phyloP scores from a whole-genome alignment of 2,113 vertebrate species.

The Furnarius figulus region DNA sequence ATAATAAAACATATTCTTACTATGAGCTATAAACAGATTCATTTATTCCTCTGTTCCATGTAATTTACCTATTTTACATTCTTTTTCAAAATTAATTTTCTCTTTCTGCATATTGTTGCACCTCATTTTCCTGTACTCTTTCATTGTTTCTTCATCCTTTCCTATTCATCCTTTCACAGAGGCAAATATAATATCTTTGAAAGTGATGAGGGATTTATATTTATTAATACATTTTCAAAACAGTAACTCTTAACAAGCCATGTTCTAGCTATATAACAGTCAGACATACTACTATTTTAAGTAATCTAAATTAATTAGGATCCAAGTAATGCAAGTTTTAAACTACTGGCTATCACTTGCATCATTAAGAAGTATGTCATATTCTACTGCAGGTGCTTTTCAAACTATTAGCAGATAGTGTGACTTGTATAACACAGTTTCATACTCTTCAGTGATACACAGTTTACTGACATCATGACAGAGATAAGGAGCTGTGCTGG shows the following conservation, averaged over 20 bases:
- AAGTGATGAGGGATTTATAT: background rate
- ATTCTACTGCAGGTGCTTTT: background rate
- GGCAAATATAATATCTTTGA: background rate
- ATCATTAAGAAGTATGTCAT: background rate
- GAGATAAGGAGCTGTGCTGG: background rate
- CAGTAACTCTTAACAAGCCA: background rate
- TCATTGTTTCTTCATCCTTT: background rate
- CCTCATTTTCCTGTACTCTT: background rate
- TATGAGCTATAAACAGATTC: background rate
- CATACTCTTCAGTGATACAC: background rate
- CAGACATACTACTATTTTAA: background rate
- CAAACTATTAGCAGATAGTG: background rate
- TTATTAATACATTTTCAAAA: background rate
- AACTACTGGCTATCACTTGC: background rate
- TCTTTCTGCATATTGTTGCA: background rate
- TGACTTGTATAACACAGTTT: background rate
- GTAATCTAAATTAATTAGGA: background rate
- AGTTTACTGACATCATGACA: background rate
- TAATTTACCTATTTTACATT: background rate
- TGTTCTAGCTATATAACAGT: background rate
- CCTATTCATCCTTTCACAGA: background rate
- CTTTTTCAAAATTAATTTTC: background rate
- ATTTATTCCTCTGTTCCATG: background rate
- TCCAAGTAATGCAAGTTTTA: background rate
- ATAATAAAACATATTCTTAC: background rate